These are phyloP conservation scores for Macroglossus sobrinus DNA, from an alignment of 2,113 vertebrate species.

Conservation along the genomic window DNA sequence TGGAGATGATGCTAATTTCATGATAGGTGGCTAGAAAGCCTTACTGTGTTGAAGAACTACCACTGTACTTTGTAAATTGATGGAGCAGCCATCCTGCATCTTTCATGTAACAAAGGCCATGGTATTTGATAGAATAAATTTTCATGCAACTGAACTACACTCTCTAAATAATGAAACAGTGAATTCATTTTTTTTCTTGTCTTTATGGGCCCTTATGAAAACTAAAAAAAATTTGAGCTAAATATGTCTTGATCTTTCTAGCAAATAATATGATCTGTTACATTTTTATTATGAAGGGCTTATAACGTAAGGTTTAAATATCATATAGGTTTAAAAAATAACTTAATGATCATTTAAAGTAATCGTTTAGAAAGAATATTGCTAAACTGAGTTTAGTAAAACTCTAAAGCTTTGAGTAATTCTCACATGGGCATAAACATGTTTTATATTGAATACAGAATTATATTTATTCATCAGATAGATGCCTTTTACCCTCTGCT, in stretches of 20 bases:
- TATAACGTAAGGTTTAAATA: slow-evolving; percentile 27
- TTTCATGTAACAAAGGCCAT: slow-evolving; percentile 28
- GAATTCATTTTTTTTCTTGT: slow-evolving; percentile 39
- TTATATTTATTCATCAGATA: slow-evolving; percentile 27
- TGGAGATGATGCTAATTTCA: slow-evolving; percentile 35
- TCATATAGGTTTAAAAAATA: slow-evolving; percentile 28
- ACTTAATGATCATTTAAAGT: background rate
- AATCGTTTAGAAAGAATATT: background rate
- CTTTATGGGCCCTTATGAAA: slow-evolving; percentile 36
- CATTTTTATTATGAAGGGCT: background rate
- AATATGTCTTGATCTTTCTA: slow-evolving; percentile 37
- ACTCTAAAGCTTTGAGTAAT: slow-evolving; percentile 38
- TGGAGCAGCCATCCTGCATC: slow-evolving; percentile 28
- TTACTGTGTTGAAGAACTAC: slow-evolving; percentile 35
- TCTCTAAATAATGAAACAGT: slow-evolving; percentile 49
- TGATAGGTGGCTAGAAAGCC: slow-evolving; percentile 20
- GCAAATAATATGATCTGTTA: slow-evolving; percentile 41
- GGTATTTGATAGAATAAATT: slow-evolving; percentile 34
- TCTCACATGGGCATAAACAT: background rate
- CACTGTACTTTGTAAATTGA: slow-evolving; percentile 22
- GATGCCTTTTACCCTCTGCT: background rate
- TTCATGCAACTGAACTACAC: slow-evolving; percentile 22
- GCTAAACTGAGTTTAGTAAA: background rate
- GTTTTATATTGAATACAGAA: slow-evolving; percentile 43
- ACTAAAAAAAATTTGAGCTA: slow-evolving; percentile 31